A percentile compares a stretch with the other conserved stretches of the same genome.
These are phyloP conservation scores for Dicrurus megarhynchus DNA, from an alignment of 2,113 vertebrate species.

Conservation along the genomic window DNA sequence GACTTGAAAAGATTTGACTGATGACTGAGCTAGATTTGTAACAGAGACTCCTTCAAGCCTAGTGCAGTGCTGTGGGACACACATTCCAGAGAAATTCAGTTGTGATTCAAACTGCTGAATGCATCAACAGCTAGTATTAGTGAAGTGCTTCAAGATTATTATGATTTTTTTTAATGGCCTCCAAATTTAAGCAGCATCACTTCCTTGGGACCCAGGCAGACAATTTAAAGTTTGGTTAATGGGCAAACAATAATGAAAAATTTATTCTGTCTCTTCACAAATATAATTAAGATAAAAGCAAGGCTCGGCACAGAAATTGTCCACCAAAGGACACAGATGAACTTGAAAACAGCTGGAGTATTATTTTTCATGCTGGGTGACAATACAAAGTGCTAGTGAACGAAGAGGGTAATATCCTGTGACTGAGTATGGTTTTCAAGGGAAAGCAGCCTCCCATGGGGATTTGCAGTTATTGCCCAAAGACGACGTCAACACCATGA, in stretches of 20 bases:
- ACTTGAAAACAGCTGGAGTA: not conserved
- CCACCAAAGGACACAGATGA: not conserved
- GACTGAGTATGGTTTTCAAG: not conserved
- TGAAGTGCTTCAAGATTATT: not conserved
- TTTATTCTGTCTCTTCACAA: not conserved
- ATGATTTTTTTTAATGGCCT: not conserved
- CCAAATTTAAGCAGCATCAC: not conserved
- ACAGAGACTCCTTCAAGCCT: not conserved
- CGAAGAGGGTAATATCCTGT: not conserved
- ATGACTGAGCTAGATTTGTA: not conserved
- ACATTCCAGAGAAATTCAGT: not conserved
- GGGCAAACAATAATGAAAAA: not conserved
- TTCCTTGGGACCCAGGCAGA: not conserved
- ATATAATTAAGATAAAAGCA: not conserved
- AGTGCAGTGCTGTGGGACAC: not conserved
- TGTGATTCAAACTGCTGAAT: not conserved
- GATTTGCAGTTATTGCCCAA: not conserved
- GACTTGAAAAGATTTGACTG: not conserved
- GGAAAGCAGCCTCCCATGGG: not conserved
- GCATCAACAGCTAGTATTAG: not conserved
- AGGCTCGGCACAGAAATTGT: not conserved
- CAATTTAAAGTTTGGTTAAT: not conserved
- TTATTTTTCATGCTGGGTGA: not conserved
- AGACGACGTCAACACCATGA: not conserved
- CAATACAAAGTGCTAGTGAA: not conserved